phyloP scores from a whole-genome alignment of 2,888 invertebrate genomes.

The Biston stratarius region DNA sequence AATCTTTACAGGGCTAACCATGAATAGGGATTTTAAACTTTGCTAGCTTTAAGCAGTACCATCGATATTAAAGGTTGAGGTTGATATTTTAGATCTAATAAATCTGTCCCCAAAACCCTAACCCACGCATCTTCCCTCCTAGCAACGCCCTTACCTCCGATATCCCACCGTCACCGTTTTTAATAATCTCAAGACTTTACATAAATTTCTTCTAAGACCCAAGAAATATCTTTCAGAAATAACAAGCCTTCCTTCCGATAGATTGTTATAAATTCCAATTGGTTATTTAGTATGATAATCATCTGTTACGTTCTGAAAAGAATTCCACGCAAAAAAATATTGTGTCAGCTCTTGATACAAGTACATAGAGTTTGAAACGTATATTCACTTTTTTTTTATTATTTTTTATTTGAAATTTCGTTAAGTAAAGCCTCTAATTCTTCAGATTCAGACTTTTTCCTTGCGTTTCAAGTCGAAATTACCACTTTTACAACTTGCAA shows the following conservation, averaged over 20 bases:
- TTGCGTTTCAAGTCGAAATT: too few relatives aligned
- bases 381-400: too few relatives aligned
- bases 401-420: neutral
- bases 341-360: neutral
- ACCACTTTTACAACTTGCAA: too few relatives aligned
- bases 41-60: neutral
- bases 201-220: conserved; percentile 15
- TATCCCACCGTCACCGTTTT: conserved; percentile 7
- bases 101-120: conserved; percentile 5
- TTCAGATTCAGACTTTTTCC: too few relatives aligned
- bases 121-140: conserved; percentile 1
- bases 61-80: neutral
- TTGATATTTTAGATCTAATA: neutral
- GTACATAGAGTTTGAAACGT: neutral
- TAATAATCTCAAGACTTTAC: conserved; percentile 24
- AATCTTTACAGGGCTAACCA: too few relatives aligned
- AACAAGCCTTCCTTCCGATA: conserved; percentile 13
- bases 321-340: conserved; percentile 13
- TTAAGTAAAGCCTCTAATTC: too few relatives aligned
- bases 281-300: conserved; percentile 34
- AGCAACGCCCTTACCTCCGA: neutral
- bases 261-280: conserved; percentile 29
- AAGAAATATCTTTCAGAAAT: conserved; percentile 23
- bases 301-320: conserved; percentile 20
- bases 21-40: too few relatives aligned